Percentiles rank a stretch among this genome's conserved stretches.
Evolutionary conservation across 2,113 vertebrate genomes (phyloP).

Genomic region (Antigone vipio): DNA sequence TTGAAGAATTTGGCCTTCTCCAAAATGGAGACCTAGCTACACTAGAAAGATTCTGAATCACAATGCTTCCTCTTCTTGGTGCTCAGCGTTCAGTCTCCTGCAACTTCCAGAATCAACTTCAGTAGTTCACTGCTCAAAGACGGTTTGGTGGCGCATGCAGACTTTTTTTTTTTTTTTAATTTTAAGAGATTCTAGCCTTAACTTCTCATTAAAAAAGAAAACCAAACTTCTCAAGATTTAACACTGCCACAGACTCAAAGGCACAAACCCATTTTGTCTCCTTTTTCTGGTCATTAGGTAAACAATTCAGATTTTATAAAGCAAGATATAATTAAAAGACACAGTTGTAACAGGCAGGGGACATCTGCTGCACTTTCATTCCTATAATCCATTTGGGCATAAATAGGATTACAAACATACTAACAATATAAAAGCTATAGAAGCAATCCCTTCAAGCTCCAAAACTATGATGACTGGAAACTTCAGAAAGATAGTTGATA

Average conservation of each 20-base stretch:
- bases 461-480: not conserved
- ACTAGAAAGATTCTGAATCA: not conserved
- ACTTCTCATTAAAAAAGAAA: not conserved
- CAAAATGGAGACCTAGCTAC: conserved; percentile 38
- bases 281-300: not conserved
- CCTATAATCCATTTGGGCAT: conserved; percentile 44
- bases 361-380: conserved; percentile 56
- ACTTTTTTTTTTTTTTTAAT: not conserved
- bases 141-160: not conserved
- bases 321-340: not conserved
- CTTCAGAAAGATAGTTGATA: not conserved
- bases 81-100: not conserved
- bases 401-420: conserved; percentile 57
- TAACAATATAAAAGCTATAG: conserved; percentile 29
- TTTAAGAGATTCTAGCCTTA: not conserved
- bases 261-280: not conserved
- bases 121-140: not conserved
- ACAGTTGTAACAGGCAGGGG: not conserved
- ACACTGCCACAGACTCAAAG: not conserved
- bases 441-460: not conserved
- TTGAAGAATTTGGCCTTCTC: not conserved
- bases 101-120: conserved; percentile 28
- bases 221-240: not conserved
- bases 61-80: not conserved
- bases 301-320: not conserved